Evolutionary conservation across 2,888 invertebrate genomes (phyloP).

Genomic region (Elysia crispata): DNA sequence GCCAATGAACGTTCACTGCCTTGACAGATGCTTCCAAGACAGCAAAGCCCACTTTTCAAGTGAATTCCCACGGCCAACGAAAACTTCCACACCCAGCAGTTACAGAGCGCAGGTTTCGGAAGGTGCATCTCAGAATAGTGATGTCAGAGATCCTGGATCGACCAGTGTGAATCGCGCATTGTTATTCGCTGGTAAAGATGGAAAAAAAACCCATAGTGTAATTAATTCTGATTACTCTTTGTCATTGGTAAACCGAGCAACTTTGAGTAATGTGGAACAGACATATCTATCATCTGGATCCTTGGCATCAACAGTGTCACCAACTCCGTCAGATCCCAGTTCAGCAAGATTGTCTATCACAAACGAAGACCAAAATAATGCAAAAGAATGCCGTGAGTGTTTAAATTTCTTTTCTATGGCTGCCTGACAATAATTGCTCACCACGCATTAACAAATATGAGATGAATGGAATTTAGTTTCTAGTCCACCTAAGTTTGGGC

Average conservation of each 20-base stretch:
- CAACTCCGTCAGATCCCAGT: not conserved
- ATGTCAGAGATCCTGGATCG: not conserved
- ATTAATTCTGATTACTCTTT: not conserved
- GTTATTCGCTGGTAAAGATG: not conserved
- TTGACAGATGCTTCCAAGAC: not conserved
- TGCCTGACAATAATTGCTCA: no score
- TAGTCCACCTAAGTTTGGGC: no score
- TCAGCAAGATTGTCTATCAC: not conserved
- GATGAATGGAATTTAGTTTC: no score
- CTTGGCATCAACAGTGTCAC: not conserved
- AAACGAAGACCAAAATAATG: not conserved
- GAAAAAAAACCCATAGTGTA: not conserved
- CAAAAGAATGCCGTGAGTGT: not conserved
- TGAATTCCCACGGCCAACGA: slow-evolving; percentile 23
- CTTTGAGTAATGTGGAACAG: no score
- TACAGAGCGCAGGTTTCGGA: not conserved
- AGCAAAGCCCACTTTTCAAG: not conserved
- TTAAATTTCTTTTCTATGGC: not conserved
- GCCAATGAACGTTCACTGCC: no score
- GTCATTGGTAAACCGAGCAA: no score
- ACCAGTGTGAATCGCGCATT: not conserved
- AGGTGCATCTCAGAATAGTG: not conserved
- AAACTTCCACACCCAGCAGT: slow-evolving; percentile 22
- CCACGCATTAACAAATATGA: no score
- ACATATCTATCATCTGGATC: no score